These are phyloP conservation scores for Amphiprion ocellaris DNA, from an alignment of 2,113 vertebrate genomes.

Conservation along the genomic window DNA sequence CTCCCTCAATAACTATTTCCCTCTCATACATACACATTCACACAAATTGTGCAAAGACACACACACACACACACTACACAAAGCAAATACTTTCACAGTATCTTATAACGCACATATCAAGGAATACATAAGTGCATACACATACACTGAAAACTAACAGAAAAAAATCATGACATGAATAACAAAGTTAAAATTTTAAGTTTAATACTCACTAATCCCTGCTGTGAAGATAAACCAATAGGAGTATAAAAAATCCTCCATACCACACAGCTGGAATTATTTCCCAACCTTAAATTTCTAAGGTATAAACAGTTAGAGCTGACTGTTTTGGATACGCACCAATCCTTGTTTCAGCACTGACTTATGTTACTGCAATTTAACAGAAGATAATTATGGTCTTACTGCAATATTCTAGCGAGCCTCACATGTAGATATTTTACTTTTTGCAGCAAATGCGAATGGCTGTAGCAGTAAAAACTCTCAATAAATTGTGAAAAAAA, in stretches of 20 bases:
- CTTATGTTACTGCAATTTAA: too few relatives aligned
- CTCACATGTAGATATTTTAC: background rate
- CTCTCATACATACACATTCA: conserved; percentile 44
- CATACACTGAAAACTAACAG: background rate
- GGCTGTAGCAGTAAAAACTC: conserved; percentile 16
- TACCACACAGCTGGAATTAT: background rate
- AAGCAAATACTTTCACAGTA: conserved; percentile 24
- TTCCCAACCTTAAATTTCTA: background rate
- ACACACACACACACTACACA: conserved; percentile 7
- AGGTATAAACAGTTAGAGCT: background rate
- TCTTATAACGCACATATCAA: conserved; percentile 7
- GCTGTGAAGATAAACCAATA: conserved; percentile 6
- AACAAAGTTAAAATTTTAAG: background rate
- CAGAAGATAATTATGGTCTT: too few relatives aligned
- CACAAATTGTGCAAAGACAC: conserved; percentile 7
- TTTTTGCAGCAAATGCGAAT: background rate
- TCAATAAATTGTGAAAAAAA: conserved; percentile 25
- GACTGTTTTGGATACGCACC: background rate
- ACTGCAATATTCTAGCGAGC: too few relatives aligned
- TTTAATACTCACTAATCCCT: background rate
- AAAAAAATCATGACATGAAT: conserved; percentile 2
- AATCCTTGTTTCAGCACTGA: background rate
- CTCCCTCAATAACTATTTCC: conserved; percentile 69
- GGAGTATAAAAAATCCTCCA: background rate
- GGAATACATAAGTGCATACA: conserved; percentile 13